phyloP scores from a whole-genome alignment of 1,140 invertebrate genomes.

The Drosophila pallidifrons region DNA sequence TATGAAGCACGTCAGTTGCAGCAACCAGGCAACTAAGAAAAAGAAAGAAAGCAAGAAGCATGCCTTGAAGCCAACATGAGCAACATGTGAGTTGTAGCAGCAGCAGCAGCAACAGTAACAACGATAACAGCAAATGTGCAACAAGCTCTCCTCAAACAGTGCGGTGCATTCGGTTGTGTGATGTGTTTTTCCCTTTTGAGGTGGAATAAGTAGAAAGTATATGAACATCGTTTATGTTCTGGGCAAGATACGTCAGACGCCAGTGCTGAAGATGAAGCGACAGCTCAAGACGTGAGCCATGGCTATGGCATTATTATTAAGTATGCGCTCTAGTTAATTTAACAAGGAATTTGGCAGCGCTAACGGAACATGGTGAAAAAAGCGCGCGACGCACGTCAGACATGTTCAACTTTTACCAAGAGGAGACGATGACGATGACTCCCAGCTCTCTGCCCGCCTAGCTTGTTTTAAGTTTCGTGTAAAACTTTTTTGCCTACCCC shows the following conservation, averaged over 20 bases:
- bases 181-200: slow-evolving; percentile 19
- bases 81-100: slow-evolving; percentile 33
- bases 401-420: slow-evolving; percentile 37
- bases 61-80: slow-evolving; percentile 35
- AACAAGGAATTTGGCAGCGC: slow-evolving; percentile 27
- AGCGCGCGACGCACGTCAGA: slow-evolving; percentile 17
- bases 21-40: background rate
- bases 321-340: slow-evolving; percentile 69
- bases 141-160: slow-evolving; percentile 9
- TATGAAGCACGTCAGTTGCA: slow-evolving; percentile 42
- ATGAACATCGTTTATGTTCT: background rate
- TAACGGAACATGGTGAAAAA: slow-evolving; percentile 24
- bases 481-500: slow-evolving; percentile 55
- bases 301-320: slow-evolving; percentile 60
- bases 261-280: background rate
- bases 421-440: background rate
- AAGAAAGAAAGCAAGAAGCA: background rate
- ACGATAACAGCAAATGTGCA: slow-evolving; percentile 15
- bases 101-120: slow-evolving; percentile 17
- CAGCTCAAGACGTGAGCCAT: slow-evolving; percentile 13
- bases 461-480: slow-evolving; percentile 66
- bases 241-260: slow-evolving; percentile 25
- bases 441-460: background rate
- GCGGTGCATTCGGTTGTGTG: slow-evolving; percentile 23
- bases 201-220: background rate